Evolutionary conservation across 2,797 vertebrate species (phyloP).

Genomic region (Pseudochirops corinnae): DNA sequence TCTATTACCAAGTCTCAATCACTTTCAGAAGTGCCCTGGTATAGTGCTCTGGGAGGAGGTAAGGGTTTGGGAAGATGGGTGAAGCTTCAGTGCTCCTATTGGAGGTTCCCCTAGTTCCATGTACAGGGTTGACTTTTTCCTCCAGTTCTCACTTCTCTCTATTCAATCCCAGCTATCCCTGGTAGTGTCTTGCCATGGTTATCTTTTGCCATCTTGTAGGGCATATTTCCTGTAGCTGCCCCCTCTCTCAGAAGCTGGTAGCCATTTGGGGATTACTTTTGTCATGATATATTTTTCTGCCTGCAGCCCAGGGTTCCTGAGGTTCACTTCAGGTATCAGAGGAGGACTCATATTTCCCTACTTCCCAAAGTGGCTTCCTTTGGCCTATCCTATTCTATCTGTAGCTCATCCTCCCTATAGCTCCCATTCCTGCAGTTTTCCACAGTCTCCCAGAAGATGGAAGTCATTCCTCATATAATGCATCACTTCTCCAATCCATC

Average conservation of each 20-base stretch:
- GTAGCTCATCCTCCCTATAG: background rate
- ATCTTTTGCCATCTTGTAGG: background rate
- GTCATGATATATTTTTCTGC: background rate
- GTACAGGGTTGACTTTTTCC: background rate
- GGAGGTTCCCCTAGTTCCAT: background rate
- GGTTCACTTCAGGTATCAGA: background rate
- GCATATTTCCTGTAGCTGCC: background rate
- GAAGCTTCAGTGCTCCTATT: background rate
- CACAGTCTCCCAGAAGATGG: background rate
- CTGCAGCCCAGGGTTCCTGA: background rate
- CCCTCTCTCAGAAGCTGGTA: background rate
- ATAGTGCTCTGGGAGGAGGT: background rate
- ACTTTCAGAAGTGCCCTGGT: background rate
- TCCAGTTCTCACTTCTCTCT: background rate
- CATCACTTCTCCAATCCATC: no score
- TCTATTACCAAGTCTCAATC: background rate
- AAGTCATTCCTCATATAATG: background rate
- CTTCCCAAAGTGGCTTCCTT: background rate
- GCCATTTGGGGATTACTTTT: background rate
- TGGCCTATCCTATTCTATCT: background rate
- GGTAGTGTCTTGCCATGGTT: background rate
- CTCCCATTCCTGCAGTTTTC: background rate
- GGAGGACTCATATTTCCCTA: background rate
- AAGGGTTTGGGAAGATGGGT: background rate
- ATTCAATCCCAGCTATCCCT: background rate